Conservation (phyloP, 2,113 vertebrate genomes). For the Pachyramphus minor region DNA sequence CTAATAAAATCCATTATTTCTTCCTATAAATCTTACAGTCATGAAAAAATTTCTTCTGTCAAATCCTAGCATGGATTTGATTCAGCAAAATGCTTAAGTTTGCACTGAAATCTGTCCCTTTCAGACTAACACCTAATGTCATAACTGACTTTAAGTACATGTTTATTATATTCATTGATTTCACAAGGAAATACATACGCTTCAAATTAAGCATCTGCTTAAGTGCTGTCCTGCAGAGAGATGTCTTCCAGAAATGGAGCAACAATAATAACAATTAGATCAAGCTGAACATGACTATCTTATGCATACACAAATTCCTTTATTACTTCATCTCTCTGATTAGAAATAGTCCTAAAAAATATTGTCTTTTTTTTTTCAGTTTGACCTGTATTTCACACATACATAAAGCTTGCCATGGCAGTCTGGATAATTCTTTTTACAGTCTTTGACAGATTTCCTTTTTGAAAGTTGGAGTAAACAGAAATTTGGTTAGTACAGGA, state of each 20-base stretch:
- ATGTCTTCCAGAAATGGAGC: not conserved
- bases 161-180: not conserved
- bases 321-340: not conserved
- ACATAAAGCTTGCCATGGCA: not conserved
- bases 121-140: not conserved
- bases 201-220: not conserved
- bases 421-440: not conserved
- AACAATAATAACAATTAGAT: not conserved
- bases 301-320: not conserved
- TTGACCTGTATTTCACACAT: not conserved
- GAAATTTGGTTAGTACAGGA: slow-evolving; percentile 40
- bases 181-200: not conserved
- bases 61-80: not conserved
- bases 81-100: not conserved
- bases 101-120: not conserved
- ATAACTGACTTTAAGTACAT: not conserved
- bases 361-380: not conserved
- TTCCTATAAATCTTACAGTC: not conserved
- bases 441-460: not conserved
- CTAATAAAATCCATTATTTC: not conserved
- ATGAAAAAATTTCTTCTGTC: not conserved
- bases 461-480: slow-evolving; percentile 21
- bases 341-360: not conserved
- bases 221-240: not conserved
- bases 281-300: not conserved